Evolutionary conservation across 2,888 invertebrate genomes (phyloP), one percentile per base, ranked within the genome.

Genomic region (Epsilonema sp.): DNA sequence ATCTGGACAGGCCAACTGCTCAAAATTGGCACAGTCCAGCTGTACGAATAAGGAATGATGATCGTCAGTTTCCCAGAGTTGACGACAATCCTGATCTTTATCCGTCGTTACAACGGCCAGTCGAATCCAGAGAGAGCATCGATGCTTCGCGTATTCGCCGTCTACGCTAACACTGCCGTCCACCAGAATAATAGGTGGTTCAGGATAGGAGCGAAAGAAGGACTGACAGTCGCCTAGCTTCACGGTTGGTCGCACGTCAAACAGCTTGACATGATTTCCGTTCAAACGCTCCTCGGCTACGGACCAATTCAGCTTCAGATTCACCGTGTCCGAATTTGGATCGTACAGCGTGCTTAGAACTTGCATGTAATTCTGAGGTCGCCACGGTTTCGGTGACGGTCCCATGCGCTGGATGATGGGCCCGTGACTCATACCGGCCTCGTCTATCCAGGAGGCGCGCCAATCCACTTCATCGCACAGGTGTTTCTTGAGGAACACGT

Each of bases 401-500:
- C 13, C 16, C 39, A 39, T 20, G 5, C 39, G 39, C 22, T 21
- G n/a, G 22, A 19, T 39, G n/a, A 20, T n/a, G 8, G 39, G 39
- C 8, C 39, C 39, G 20, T 39, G 39, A 31, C 8, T 11, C 31
- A 11, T 31, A 11, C 31, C 31, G 13, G 5, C 21, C n/a, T 39
- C 8, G 22, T 39, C 22, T 19, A 20, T 39, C 39, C 39, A 39
- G 8, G 22, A 20, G 21, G n/a, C 39, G 5, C n/a, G 5, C 39
- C 39, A 39, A 5, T 39, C 39, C 13, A 39, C 39, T 39, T 39
- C 39, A 39, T 39, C 39, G 39, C 39, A 39, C 8, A 39, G 39
- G 39, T 39, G 39, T 11, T 39, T n/a, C n/a, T 39, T 39, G n/a
- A 39, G 22, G 21, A 39, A 39, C 13, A 39, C 39, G 39, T 39